Conservation (phyloP, 2,888 invertebrate species). For the Masnerella sp. region DNA sequence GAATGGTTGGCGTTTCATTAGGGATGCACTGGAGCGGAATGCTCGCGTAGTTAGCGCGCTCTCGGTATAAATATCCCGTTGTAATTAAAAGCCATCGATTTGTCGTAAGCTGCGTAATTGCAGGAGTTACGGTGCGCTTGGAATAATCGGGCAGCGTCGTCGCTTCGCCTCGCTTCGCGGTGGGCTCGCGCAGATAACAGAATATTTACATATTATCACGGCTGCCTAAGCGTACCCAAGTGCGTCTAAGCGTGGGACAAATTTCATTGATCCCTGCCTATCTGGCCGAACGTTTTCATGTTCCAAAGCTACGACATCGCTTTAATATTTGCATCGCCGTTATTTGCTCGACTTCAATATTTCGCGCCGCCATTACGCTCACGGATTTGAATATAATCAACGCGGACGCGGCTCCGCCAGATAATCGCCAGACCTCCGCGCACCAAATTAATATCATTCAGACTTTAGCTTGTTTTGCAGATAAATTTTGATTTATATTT, state of each 20-base stretch:
- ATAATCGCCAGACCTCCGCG: constrained; percentile 16
- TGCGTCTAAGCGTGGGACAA: constrained; percentile 58
- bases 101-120: constrained; percentile 76
- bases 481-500: constrained; percentile 26
- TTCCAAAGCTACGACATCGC: constrained; percentile 30
- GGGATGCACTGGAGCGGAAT: constrained; percentile 33
- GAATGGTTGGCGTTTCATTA: too few relatives aligned
- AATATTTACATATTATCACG: constrained; percentile 77
- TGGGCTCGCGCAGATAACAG: constrained; percentile 71
- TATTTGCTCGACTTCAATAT: constrained; percentile 47
- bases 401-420: not conserved
- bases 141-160: constrained; percentile 71
- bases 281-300: constrained; percentile 37
- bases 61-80: constrained; percentile 70
- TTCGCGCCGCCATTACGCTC: constrained; percentile 28
- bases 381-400: constrained; percentile 48
- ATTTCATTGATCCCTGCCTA: constrained; percentile 57
- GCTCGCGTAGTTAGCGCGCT: constrained; percentile 27
- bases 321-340: constrained; percentile 44
- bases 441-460: constrained; percentile 1
- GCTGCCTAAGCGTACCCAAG: constrained; percentile 58
- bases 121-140: constrained; percentile 74
- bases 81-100: constrained; percentile 77
- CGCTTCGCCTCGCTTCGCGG: constrained; percentile 51
- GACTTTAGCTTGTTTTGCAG: not conserved